Evolutionary conservation across 2,113 vertebrate genomes (phyloP).

Genomic region (Naja naja): DNA sequence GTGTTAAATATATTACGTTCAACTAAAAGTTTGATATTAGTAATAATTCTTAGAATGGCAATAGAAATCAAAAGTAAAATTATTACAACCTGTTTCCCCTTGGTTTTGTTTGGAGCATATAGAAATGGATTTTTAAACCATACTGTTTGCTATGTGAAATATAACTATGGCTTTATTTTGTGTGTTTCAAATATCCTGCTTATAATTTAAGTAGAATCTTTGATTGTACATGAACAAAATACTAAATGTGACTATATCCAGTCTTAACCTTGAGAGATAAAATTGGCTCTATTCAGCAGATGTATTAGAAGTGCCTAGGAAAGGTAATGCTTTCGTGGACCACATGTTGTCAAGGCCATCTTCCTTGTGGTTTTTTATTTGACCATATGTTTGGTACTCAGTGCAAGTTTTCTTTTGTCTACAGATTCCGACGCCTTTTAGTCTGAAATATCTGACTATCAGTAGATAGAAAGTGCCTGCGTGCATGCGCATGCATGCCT

Average conservation of each 20-base stretch:
- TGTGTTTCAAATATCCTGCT: rapidly evolving
- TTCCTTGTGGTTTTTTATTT: slow-evolving; percentile 25
- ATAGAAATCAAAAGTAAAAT: rapidly evolving
- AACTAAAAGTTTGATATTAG: neutral
- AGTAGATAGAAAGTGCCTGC: neutral
- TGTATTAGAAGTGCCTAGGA: neutral
- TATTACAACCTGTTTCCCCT: rapidly evolving
- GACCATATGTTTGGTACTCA: slow-evolving; percentile 55
- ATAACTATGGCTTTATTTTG: rapidly evolving
- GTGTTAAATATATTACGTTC: neutral
- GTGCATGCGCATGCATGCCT: neutral
- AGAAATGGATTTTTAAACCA: neutral
- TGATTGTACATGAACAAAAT: neutral
- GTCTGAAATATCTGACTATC: slow-evolving; percentile 10
- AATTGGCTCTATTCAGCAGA: neutral
- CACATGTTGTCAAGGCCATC: slow-evolving; percentile 34
- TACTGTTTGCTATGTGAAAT: neutral
- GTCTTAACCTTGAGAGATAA: neutral
- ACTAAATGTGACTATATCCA: neutral
- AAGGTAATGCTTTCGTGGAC: slow-evolving; percentile 37
- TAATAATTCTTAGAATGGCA: neutral
- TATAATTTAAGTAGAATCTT: neutral
- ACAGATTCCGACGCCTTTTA: neutral
- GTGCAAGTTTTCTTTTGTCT: neutral
- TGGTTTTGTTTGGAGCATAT: neutral